Base-by-base conservation (phyloP, 2,888 invertebrate species). In the Pherbina coryleti region DNA sequence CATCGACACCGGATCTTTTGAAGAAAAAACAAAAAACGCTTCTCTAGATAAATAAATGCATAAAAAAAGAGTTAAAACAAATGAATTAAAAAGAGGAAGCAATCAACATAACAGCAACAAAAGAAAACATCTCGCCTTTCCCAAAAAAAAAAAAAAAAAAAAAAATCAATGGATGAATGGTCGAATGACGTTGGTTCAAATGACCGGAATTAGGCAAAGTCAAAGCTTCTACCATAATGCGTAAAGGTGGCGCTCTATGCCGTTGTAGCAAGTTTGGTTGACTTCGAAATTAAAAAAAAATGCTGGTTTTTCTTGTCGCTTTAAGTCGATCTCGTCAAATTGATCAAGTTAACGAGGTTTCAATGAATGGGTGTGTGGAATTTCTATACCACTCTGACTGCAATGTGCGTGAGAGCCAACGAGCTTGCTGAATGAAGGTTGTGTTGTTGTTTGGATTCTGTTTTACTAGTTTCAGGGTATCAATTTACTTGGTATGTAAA, bases 1-100 rank as follows among this genome's bases (percentile, higher is more conserved):
- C 57, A 60, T 60, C 57, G 57, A 60, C 57, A 60, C 57, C 57
- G 57, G 57, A 60, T 60, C 57, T 60, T 60, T 60, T 22, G 25
- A 14, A 28, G 57, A 60, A 25, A 44, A 44, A 44, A 11, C 11
- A 44, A 44, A 44, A 44, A 44, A 11, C 11, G 14, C 11, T 44
- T 44, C 11, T 44, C 3, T 44, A 44, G 11, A 44, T 3, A 14
- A 44, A 28, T 2, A 44, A 44, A 44, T 4, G 4, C 5, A 22
- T 25, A 11, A 60, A 25, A 3, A 60, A 4, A 60, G 25, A 60
- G 25, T 25, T 60, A 25, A 28, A 60, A 60, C 28, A 60, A 60
- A 60, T 14, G 28, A 25, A 28, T 60, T 60, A 28, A 60, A 60
- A 60, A 60, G 57, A 60, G 57, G 57, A 60, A 60, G 57, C 57